Base-by-base conservation (phyloP, 2,888 invertebrate species). In the Microctonus hyperodae region DNA sequence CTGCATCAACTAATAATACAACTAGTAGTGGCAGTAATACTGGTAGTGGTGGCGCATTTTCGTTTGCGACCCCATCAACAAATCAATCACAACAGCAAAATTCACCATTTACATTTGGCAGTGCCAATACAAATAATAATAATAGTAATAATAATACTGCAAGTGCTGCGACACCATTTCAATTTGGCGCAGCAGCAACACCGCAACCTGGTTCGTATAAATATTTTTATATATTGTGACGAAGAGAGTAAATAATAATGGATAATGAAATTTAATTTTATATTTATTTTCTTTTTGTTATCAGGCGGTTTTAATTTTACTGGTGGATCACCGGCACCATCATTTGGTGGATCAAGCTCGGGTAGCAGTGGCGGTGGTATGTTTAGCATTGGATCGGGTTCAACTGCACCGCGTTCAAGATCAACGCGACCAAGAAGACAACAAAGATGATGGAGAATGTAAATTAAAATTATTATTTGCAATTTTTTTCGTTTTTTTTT, bases 351-450 rank as follows among this genome's bases (percentile, higher is more conserved):
- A 16, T 56, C 58, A 10, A 64, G 57, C 31, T 10, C n/a, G 20
- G 28, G 22, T 13, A 11, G 35, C 3, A 25, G 53, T 33, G 57
- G 71, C 16, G 72, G 72, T 50, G 77, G 82, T 57, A 86, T 85
- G 84, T 87, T 87, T 71, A 87, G 82, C 73, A 87, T 87, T 68
- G 87, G 87, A 11, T 81, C 84, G 1, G 86, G 86, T 13, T 84
- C 80, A 7, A 84, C 76, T 16, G 81, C 83, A n/a, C 80, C 84
- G n/a, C 80, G 84, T 68, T 75, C 83, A 50, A 79, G 86, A 60
- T 75, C 81, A 37, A 76, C 79, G 44, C 83, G 85, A 56, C 74
- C 79, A 10, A 82, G 85, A 69, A 80, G 82, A 73, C 77, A 79
- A 64, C 79, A 80, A 64, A 83, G 83, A 82, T 84, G 82, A 82